A percentile compares a stretch with the other conserved stretches of the same genome.
Evolutionary conservation across 2,113 vertebrate genomes (phyloP).

Genomic region (Telmatochromis brachygnathus): DNA sequence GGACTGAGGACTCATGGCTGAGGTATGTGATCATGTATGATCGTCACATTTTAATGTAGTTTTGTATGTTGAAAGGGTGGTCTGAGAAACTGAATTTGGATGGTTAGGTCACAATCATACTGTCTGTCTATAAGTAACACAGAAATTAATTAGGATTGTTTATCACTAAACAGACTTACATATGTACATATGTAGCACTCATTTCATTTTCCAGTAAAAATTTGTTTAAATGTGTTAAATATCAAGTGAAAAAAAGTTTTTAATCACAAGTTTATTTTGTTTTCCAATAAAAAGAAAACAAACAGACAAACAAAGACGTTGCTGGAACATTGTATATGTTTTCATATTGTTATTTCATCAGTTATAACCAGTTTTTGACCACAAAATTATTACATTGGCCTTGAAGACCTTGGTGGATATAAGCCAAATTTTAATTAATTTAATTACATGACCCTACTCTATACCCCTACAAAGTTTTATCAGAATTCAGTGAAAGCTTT

Average conservation of each 20-base stretch:
- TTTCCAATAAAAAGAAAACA: neutral
- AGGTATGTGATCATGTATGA: neutral
- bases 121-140: neutral
- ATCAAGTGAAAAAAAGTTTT: neutral
- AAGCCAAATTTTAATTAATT: neutral
- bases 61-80: neutral
- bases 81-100: neutral
- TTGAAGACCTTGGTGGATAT: neutral
- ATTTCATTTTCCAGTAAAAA: neutral
- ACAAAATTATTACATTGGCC: neutral
- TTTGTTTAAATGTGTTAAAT: neutral
- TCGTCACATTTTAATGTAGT: neutral
- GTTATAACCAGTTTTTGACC: neutral
- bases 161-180: neutral
- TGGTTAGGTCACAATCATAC: neutral
- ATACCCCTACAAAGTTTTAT: neutral
- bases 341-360: neutral
- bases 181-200: neutral
- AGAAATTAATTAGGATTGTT: neutral
- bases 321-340: neutral
- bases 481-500: neutral
- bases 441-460: neutral
- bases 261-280: neutral
- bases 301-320: neutral
- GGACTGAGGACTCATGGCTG: neutral